Evolutionary conservation across 2,888 invertebrate species (phyloP).

Genomic region (Metopia argyrocephala): DNA sequence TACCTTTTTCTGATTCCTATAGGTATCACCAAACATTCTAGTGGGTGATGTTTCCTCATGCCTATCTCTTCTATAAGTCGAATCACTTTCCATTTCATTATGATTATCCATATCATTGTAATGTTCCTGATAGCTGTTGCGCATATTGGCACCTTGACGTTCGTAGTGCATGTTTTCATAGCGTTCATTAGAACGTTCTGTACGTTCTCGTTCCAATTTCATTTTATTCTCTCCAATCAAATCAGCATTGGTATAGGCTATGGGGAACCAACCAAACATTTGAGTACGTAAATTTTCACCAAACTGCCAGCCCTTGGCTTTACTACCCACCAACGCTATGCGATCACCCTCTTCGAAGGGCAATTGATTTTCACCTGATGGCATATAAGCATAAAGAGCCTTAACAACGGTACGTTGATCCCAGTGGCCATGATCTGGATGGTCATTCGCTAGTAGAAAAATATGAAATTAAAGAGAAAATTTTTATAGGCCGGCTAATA

Average conservation of each 20-base stretch:
- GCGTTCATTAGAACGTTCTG: constrained; percentile 67
- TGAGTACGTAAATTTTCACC: constrained; percentile 96
- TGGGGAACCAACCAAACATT: constrained; percentile 95
- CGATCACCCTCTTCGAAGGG: constrained; percentile 95
- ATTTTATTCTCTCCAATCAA: constrained; percentile 63
- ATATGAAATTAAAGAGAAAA: not conserved
- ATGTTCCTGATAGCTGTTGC: constrained; percentile 72
- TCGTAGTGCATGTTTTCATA: constrained; percentile 76
- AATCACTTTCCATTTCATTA: constrained; percentile 70
- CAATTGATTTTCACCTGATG: constrained; percentile 93
- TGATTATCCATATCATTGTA: constrained; percentile 68
- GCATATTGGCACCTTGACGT: constrained; percentile 64
- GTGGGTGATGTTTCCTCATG: constrained; percentile 80
- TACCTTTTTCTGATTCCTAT: constrained; percentile 79
- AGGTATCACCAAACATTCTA: constrained; percentile 87
- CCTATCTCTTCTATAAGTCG: constrained; percentile 72
- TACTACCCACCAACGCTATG: constrained; percentile 91
- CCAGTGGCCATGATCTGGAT: constrained; percentile 74
- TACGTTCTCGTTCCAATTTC: constrained; percentile 65
- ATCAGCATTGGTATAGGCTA: constrained; percentile 94
- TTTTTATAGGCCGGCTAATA: no score
- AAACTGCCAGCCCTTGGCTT: constrained; percentile 97
- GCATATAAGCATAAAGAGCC: constrained; percentile 93
- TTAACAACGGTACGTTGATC: constrained; percentile 89
- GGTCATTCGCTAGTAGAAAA: constrained; percentile 66